Evolutionary conservation across 2,888 invertebrate species (phyloP), one percentile per base, ranked within the genome.

Genomic region (Aspidiotus destructor): DNA sequence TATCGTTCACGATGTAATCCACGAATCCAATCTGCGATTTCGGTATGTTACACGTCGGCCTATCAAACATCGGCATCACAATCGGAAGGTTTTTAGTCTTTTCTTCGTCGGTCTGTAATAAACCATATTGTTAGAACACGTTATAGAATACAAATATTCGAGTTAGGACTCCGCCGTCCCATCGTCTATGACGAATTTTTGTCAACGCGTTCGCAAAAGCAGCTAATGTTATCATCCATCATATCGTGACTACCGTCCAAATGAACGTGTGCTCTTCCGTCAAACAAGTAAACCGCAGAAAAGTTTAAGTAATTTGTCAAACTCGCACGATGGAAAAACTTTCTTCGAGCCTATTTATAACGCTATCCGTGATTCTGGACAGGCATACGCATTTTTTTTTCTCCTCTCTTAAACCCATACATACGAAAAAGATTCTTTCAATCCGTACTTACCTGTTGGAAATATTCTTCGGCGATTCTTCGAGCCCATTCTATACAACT

Each of bases 11-110:
- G 76, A 98, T 98, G 80, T 89, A 95, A 79, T 98, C 98, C 72
- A 96, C 89, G 80, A 98, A 98, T 69, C 95, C 94, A 75, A 94
- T 92, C 81, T 98, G 98, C 70, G 96, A 94, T 80, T 95, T 92
- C 67, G 98, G 96, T 77, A 99, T 92, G 75, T 95, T 96, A 80
- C 97, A 97, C 1, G 91, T 87, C 70, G 86, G 83, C 73, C 96
- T 85, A 79, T 98, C 97, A 79, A 98, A 99, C 85, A 95, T 90
- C 9, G 97, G 96, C 98, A 99, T 98, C 72, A 97, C 93, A 9
- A 98, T 92, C 0, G 98, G 97, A 75, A 98, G 79, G 62, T 87
- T 87, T 73, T 85, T 84, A 13, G 83, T 82, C 76, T 93, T 94
- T 79, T 99, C 98, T 76, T 97, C 96, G 76, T 96, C 96, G 8